Evolutionary conservation across 2,888 invertebrate species (phyloP), one percentile per base, ranked within the genome.

Genomic region (Macropis europaea): DNA sequence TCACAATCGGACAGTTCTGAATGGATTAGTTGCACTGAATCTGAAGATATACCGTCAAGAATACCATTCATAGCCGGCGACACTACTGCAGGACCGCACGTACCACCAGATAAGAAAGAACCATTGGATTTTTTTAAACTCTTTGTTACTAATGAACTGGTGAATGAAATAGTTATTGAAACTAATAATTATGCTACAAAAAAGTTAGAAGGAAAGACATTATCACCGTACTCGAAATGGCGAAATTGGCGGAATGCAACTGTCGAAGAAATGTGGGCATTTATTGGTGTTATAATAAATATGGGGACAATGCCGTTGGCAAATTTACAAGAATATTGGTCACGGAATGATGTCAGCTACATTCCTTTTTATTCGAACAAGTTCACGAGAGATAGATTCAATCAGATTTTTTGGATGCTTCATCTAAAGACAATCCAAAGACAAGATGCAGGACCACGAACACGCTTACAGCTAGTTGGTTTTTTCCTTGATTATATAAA

Each of bases 341-440:
- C n/a, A n/a, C n/a, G n/a, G n/a, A n/a, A n/a, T 1, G 36, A 36
- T 45, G 32, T 34, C 34, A 34, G 47, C 36, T 15, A 47, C 9
- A 59, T 47, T 24, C 59, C 59, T 47, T 59, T 59, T 47, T 59
- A 47, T 47, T 36, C 3, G 13, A 36, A 59, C 2, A 36, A 47
- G 3, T 59, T 47, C 47, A 45, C 22, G 24, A 32, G 59, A 5
- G 22, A 59, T 36, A 34, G 59, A 26, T 59, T 59, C 13, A 5
- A 47, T 24, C 59, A 59, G 47, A 47, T 59, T 36, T 59, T 59
- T 59, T 59, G 59, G 59, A 36, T 36, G 36, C 9, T 59, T 22
- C 47, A 59, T 59, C 36, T 59, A 32, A 57, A 11, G 13, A 13
- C n/a, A 59, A 34, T 9, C n/a, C 40, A 9, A 24, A 59, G 13